Base-by-base conservation (phyloP, 2,888 invertebrate genomes). In the Saturnia japonica region DNA sequence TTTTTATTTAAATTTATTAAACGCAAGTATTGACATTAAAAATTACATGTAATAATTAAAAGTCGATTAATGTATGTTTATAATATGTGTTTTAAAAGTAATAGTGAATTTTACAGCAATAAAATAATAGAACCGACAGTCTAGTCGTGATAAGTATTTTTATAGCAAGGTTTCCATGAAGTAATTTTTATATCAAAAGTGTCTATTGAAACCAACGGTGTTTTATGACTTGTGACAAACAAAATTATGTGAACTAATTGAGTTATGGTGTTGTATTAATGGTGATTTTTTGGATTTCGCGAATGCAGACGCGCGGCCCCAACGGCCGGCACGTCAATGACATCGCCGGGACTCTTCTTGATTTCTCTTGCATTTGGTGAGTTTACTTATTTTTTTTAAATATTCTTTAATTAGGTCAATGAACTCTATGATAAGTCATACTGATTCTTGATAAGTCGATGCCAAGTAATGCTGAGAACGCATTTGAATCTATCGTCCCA, bases 271-370 rank as follows among this genome's bases (percentile, higher is more conserved):
- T 68, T 34, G 34, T 51, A 47, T 89, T 88, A 85, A 90, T 91
- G 91, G 84, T 88, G 84, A 79, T 82, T 77, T 75, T 80, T 79
- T 77, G 78, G 80, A 85, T 81, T 76, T 72, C 82, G 85, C 91
- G 89, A 82, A 91, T 91, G 93, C 85, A 84, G 90, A 86, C 87
- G 83, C 76, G 75, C 83, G 88, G 89, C 88, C 88, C 84, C 72
- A 74, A 76, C 77, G 89, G 89, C 90, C 90, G 91, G 87, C 89
- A 89, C 89, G 92, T 92, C 92, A 90, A 93, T 93, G 93, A 91
- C 88, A 89, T 86, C 91, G 90, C 88, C 90, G 86, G 88, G 88
- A 83, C 82, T 88, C 68, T 71, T 85, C 69, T 85, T 90, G 88
- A 89, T 92, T 78, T 87, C 82, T 79, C 81, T 89, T 80, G 89